A percentile compares a stretch with the other conserved stretches of the same genome.
Conservation (phyloP, 2,888 invertebrate species). For the Hypomecis atomaria region DNA sequence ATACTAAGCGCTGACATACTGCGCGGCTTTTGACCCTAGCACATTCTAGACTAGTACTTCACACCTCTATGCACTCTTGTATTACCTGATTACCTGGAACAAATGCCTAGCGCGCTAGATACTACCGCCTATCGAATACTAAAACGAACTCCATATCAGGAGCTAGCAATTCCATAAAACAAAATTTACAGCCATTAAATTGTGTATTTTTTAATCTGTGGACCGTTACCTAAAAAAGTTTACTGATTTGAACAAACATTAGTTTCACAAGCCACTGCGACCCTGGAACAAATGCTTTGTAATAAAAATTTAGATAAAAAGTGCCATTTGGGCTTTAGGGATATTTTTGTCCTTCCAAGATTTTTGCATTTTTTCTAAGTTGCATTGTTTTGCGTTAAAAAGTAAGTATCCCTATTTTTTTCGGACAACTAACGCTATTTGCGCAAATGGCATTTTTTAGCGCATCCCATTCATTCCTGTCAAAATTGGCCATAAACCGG, state of each 20-base stretch:
- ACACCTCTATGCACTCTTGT: constrained; percentile 70
- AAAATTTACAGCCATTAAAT: constrained; percentile 5
- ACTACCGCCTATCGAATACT: constrained; percentile 28
- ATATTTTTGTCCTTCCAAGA: constrained; percentile 52
- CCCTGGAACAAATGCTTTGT: constrained; percentile 24
- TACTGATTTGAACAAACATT: constrained; percentile 23
- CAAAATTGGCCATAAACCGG: constrained; percentile 61
- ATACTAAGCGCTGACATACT: constrained; percentile 85
- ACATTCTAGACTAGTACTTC: constrained; percentile 82
- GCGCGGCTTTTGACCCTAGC: constrained; percentile 84
- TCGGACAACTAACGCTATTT: constrained; percentile 65
- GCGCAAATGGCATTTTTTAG: constrained; percentile 75
- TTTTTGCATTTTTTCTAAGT: constrained; percentile 61
- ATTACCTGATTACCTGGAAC: constrained; percentile 47
- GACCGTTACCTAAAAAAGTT: constrained; percentile 11
- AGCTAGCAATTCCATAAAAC: constrained; percentile 25
- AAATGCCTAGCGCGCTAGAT: constrained; percentile 34
- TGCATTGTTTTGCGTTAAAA: constrained; percentile 51
- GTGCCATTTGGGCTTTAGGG: constrained; percentile 38
- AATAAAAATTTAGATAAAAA: constrained; percentile 39
- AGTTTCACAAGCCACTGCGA: constrained; percentile 35
- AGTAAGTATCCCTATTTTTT: constrained; percentile 53
- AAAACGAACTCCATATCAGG: constrained; percentile 28
- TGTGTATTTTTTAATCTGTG: constrained; percentile 15
- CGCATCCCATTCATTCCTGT: constrained; percentile 55